Evolutionary conservation across 2,888 invertebrate genomes (phyloP).

Genomic region (Nudaria mundana): DNA sequence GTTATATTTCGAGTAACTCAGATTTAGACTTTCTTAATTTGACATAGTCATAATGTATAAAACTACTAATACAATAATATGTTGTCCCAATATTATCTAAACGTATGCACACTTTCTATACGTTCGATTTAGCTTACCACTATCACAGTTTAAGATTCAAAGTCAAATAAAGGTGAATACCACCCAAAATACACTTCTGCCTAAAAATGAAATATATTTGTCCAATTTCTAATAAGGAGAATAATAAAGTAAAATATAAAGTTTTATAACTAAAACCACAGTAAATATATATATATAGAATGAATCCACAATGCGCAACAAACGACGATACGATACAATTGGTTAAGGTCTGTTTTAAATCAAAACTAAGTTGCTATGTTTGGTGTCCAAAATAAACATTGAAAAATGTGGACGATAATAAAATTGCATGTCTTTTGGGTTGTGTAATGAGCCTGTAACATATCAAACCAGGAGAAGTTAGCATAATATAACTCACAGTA

Average conservation of each 20-base stretch:
- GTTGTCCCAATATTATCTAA: constrained; percentile 22
- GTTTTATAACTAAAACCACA: too few relatives aligned
- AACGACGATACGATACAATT: too few relatives aligned
- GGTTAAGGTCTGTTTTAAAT: too few relatives aligned
- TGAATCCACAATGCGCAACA: too few relatives aligned
- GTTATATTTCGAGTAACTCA: too few relatives aligned
- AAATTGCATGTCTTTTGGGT: too few relatives aligned
- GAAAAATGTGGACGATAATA: too few relatives aligned
- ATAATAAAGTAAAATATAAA: too few relatives aligned
- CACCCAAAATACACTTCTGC: background rate
- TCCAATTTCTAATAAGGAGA: constrained; percentile 10
- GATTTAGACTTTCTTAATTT: too few relatives aligned
- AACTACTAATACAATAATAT: background rate
- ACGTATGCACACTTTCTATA: constrained; percentile 38
- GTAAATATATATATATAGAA: too few relatives aligned
- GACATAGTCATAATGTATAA: background rate
- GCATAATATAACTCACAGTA: constrained; percentile 46
- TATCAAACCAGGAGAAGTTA: constrained; percentile 8
- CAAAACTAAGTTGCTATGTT: too few relatives aligned
- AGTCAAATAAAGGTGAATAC: constrained; percentile 8
- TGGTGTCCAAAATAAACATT: too few relatives aligned
- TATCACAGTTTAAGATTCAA: constrained; percentile 33
- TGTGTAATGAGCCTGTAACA: background rate
- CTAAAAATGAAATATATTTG: background rate
- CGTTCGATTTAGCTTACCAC: constrained; percentile 39